Percentiles rank a stretch among this genome's conserved stretches.
Conservation (phyloP, 2,113 vertebrate genomes). For the Brevimyrus niger region DNA sequence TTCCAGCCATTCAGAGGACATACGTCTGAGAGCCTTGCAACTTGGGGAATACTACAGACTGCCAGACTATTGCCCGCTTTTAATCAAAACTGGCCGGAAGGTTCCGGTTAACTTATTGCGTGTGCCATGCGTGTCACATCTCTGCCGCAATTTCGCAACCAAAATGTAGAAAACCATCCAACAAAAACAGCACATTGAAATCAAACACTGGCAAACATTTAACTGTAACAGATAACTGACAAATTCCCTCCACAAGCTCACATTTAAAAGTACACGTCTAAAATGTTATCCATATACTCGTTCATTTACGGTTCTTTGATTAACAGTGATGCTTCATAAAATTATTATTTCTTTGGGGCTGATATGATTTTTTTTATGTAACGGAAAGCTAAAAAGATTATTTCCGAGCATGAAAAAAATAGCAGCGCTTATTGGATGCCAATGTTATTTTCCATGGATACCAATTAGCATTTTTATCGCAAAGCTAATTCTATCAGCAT, state of each 20-base stretch:
- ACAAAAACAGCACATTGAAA: neutral
- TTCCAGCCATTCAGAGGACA: neutral
- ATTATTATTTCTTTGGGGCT: neutral
- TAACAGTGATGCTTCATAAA: neutral
- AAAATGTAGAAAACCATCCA: neutral
- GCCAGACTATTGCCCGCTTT: neutral
- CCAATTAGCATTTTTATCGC: constrained; percentile 40
- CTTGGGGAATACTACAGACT: neutral
- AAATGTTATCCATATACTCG: neutral
- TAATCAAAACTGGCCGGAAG: neutral
- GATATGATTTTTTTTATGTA: neutral
- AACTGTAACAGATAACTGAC: neutral
- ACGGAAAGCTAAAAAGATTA: constrained; percentile 11
- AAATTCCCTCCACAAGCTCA: neutral
- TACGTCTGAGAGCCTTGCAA: neutral
- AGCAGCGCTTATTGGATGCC: constrained; percentile 15
- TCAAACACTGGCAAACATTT: neutral
- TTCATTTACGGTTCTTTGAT: neutral
- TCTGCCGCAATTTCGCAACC: neutral
- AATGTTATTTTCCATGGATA: constrained; percentile 31
- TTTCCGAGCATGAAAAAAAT: constrained; percentile 19
- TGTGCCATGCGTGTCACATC: no score
- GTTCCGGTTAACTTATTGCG: no score
- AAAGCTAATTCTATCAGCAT: constrained; percentile 30
- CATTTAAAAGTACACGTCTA: neutral